Conservation (phyloP, 2,113 vertebrate genomes). For the Callocephalon fimbriatum region DNA sequence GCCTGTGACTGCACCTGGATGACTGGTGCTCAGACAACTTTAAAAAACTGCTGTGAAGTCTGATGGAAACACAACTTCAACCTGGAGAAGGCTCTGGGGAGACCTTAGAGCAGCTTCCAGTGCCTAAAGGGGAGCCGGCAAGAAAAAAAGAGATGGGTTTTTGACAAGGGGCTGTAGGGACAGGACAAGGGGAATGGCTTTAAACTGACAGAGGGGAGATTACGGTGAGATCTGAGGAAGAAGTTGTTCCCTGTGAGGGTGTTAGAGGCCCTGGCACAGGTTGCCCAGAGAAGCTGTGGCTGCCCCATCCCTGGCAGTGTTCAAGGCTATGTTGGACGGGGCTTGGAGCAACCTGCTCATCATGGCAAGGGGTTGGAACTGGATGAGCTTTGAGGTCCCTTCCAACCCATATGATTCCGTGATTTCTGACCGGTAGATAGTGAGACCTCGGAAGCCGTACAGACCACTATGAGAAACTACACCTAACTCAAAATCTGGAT, state of each 20-base stretch:
- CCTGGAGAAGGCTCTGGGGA: background rate
- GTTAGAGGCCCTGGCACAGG: background rate
- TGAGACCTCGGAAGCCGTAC: accelerated
- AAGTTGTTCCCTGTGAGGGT: background rate
- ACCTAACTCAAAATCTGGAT: background rate
- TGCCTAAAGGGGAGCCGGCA: background rate
- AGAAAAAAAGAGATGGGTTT: background rate
- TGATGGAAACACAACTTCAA: background rate
- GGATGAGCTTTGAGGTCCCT: background rate
- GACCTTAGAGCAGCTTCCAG: background rate
- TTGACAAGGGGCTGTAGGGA: background rate
- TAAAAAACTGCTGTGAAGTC: background rate
- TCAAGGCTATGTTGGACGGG: background rate
- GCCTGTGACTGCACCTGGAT: background rate
- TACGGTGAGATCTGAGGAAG: background rate
- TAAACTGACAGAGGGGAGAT: background rate
- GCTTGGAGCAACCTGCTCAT: background rate
- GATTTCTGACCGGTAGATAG: background rate
- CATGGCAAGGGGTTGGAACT: background rate
- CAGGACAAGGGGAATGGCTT: background rate
- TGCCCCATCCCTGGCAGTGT: background rate
- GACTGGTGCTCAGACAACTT: background rate
- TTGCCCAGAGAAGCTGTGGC: background rate
- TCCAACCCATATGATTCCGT: background rate
- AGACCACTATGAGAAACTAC: too few relatives aligned